phyloP scores from a whole-genome alignment of 1,140 invertebrate genomes.

The Papilio machaon region DNA sequence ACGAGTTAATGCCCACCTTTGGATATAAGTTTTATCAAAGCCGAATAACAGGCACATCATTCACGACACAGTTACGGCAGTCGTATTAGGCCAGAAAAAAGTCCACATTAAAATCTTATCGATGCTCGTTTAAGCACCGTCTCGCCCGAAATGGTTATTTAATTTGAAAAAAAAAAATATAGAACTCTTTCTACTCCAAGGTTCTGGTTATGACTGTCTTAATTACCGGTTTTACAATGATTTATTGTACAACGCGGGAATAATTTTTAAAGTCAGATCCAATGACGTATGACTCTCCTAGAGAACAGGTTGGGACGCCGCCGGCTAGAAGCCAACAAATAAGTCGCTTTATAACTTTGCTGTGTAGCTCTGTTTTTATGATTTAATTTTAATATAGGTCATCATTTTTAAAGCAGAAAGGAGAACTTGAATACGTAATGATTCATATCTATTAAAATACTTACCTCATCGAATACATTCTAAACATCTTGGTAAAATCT shows the following conservation, averaged over 20 bases:
- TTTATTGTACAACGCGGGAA: slow-evolving; percentile 79
- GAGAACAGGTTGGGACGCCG: slow-evolving; percentile 69
- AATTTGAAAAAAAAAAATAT: slow-evolving; percentile 78
- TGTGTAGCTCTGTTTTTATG: neutral
- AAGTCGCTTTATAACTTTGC: slow-evolving; percentile 36
- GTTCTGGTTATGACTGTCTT: slow-evolving; percentile 78
- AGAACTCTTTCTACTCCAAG: slow-evolving; percentile 71
- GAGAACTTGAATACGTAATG: neutral
- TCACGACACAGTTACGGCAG: slow-evolving; percentile 33
- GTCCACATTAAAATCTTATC: slow-evolving; percentile 61
- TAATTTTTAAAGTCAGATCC: slow-evolving; percentile 71
- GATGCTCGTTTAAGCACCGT: slow-evolving; percentile 69
- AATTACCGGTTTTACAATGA: slow-evolving; percentile 80
- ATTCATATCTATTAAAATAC: neutral
- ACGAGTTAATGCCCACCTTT: too few relatives aligned
- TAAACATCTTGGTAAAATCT: neutral
- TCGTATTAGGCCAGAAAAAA: slow-evolving; percentile 46
- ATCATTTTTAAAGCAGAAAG: neutral
- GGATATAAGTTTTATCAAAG: slow-evolving; percentile 34
- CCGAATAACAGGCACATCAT: slow-evolving; percentile 40
- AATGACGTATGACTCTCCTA: slow-evolving; percentile 73
- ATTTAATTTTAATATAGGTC: neutral
- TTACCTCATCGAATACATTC: neutral
- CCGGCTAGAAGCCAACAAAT: slow-evolving; percentile 54
- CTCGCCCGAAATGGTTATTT: slow-evolving; percentile 74